Evolutionary conservation across 2,888 invertebrate species (phyloP), one percentile per base, ranked within the genome.

Genomic region (Azorinus chamasolen): DNA sequence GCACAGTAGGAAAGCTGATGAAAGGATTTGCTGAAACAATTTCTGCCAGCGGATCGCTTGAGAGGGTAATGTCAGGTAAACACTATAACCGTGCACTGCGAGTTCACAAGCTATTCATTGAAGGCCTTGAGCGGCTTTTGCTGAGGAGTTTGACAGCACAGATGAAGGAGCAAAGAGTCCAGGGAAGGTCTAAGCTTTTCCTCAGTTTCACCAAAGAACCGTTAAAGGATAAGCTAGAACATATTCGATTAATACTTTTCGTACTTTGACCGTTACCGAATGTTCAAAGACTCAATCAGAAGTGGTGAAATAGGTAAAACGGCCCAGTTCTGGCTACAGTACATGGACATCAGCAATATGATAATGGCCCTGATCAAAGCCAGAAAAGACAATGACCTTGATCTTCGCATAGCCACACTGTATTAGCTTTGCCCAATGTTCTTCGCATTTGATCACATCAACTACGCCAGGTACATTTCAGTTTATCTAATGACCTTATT

Each of bases 381-480:
- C 22, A 77, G 79, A 4, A 72, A 74, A 48, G 72, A 76, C 32
- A 79, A 79, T 24, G 53, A 79, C 22, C 50, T 75, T n/a, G 55
- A 62, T 22, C 68, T 76, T 6, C 64, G 76, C 32, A 20, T 64
- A 2, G 66, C 71, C n/a, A 24, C 58, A 25, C 43, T 72, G 24
- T 65, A 72, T 45, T n/a, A 55, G 10, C 48, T 79, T 12, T 79
- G 75, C 53, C 64, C 68, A 18, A 10, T 82, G 32, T 68, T 72
- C 41, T 79, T 79, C 57, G 70, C 66, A 0, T 65, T 43, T 39
- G 73, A 73, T 32, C 79, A 68, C 41, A 43, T 14, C 24, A 79
- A 79, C 53, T 82, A 79, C 45, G 78, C 79, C 20, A 53, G 77
- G 27, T 83, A 81, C 53, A 18, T 65, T 5, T 53, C 71, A 18